Evolutionary conservation across 2,888 invertebrate genomes (phyloP).

Genomic region (Auanema freiburgensis): DNA sequence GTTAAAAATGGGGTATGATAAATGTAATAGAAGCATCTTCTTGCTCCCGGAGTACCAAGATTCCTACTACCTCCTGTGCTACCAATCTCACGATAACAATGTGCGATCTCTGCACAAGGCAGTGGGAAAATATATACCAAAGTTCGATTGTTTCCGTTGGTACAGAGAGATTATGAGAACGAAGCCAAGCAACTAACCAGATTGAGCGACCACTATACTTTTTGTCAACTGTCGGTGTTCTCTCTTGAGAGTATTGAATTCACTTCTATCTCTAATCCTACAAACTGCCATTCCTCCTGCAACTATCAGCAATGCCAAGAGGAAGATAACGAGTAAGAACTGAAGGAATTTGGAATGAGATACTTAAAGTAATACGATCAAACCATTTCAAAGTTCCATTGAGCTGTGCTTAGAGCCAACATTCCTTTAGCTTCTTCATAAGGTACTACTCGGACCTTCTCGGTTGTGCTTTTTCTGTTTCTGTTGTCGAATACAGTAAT

Average conservation of each 20-base stretch:
- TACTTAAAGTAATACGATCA: neutral
- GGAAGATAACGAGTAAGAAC: slow-evolving; percentile 16
- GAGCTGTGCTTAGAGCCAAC: slow-evolving; percentile 13
- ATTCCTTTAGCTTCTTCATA: slow-evolving; percentile 16
- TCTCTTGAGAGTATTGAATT: slow-evolving; percentile 18
- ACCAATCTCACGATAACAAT: too few relatives aligned
- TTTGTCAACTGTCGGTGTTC: slow-evolving; percentile 21
- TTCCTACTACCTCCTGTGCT: too few relatives aligned
- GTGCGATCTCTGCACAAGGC: too few relatives aligned
- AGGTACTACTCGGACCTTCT: slow-evolving; percentile 14
- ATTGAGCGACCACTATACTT: slow-evolving; percentile 22
- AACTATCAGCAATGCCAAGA: slow-evolving; percentile 5
- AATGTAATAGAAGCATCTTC: too few relatives aligned
- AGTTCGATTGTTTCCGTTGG: too few relatives aligned
- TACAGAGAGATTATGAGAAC: too few relatives aligned
- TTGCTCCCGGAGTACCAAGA: too few relatives aligned
- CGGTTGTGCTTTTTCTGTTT: slow-evolving; percentile 30
- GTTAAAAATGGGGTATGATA: too few relatives aligned
- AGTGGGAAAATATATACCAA: too few relatives aligned
- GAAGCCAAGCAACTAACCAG: too few relatives aligned
- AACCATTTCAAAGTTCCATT: slow-evolving; percentile 20
- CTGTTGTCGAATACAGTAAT: slow-evolving; percentile 35
- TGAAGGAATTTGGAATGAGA: slow-evolving; percentile 8
- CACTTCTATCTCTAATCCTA: slow-evolving; percentile 14
- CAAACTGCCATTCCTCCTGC: slow-evolving; percentile 20